Evolutionary conservation across 2,113 vertebrate species (phyloP), one percentile per base, ranked within the genome.

Genomic region (Sterna hirundo): DNA sequence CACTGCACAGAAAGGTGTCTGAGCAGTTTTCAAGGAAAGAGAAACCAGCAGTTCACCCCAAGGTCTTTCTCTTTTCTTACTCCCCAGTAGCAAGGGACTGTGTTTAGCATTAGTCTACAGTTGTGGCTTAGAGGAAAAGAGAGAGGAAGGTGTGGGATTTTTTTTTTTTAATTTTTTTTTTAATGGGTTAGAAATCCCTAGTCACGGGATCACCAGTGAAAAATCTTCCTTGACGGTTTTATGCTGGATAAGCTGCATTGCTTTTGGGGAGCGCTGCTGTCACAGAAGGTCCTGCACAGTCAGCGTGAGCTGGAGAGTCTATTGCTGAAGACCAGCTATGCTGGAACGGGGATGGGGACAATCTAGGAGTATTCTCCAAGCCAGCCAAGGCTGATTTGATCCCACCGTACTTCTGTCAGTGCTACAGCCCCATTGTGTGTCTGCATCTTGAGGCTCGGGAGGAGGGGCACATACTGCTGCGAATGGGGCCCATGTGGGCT

Each of bases 401-500:
- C 23, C 10, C 34, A 38, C 21, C 1, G 2, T 40, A 6, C 17
- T 34, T 49, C 20, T 71, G 20, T 2, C 57, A 71, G 49, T 17
- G 83, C 44, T 38, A 6, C 82, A 94, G 58, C 70, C 32, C 72
- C 68, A 13, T 7, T 52, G 80, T 85, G 77, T n/a, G 64, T 20
- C 42, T 86, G 92, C 68, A 12, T 87, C 55, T 29, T 29, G 47
- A 83, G 82, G 27, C 81, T 83, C 2, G 19, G 83, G 82, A 96
- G 94, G 95, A 96, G 89, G 60, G 88, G 93, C 64, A 78, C 58
- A 8, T 10, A 7, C 71, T 89, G 64, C 84, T 93, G 46, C 0
- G 9, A 91, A 71, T 81, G 93, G 44, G 95, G 91, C 95, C 95
- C 87, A 13, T 71, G 92, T 47, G 85, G 83, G 95, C 83, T 47